These are phyloP conservation scores for Gallinago media DNA, from an alignment of 2,113 vertebrate genomes.

Conservation along the genomic window DNA sequence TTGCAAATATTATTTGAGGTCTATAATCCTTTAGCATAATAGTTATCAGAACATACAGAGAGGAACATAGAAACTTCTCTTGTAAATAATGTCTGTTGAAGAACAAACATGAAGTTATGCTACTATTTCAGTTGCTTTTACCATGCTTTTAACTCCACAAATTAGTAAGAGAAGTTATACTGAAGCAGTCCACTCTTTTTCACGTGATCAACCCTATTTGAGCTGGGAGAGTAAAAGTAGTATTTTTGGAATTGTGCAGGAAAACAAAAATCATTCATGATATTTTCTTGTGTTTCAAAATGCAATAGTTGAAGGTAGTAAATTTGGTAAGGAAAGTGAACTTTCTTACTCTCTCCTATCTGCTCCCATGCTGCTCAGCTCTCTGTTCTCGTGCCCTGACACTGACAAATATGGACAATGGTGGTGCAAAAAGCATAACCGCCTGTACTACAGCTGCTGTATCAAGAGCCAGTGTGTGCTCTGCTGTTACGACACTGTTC, in stretches of 20 bases:
- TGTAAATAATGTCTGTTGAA: neutral
- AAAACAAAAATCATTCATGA: neutral
- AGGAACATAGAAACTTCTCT: neutral
- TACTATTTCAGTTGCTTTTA: neutral
- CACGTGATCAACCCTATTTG: neutral
- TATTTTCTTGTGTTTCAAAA: neutral
- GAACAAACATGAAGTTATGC: neutral
- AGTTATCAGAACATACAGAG: neutral
- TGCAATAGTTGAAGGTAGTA: neutral
- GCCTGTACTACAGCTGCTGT: neutral
- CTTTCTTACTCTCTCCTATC: neutral
- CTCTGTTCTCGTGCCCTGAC: neutral
- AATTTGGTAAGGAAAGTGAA: neutral
- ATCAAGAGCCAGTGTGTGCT: neutral
- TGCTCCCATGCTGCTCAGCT: neutral
- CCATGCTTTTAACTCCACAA: neutral
- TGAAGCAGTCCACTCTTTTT: neutral
- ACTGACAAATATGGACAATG: neutral
- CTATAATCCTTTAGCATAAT: neutral
- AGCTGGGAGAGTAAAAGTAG: neutral
- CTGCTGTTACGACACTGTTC: neutral
- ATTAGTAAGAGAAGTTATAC: neutral
- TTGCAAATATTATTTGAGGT: conserved; percentile 37
- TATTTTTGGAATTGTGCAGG: neutral
- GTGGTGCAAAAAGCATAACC: neutral